These are phyloP conservation scores for Norana najaformis DNA, from an alignment of 2,888 invertebrate genomes.

Conservation along the genomic window DNA sequence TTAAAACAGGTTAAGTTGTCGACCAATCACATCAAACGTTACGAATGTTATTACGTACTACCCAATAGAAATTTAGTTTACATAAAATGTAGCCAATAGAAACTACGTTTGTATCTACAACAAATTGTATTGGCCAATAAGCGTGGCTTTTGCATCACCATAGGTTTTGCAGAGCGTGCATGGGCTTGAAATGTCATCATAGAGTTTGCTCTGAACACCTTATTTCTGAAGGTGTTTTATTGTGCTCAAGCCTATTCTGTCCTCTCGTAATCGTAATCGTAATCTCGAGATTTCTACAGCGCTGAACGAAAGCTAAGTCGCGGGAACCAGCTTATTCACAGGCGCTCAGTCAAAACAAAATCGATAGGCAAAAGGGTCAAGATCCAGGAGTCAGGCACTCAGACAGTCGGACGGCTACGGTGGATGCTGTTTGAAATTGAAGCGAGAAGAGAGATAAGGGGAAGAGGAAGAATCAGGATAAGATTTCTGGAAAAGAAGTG, in stretches of 20 bases:
- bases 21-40: background rate
- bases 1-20: constrained; percentile 7
- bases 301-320: too few relatives aligned
- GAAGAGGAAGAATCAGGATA: too few relatives aligned
- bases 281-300: too few relatives aligned
- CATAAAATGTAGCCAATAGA: background rate
- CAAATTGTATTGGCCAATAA: background rate
- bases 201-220: background rate
- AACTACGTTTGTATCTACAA: background rate
- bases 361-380: too few relatives aligned
- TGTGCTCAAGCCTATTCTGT: background rate
- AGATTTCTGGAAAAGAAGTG: too few relatives aligned
- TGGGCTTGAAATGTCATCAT: background rate
- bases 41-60: background rate
- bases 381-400: too few relatives aligned
- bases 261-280: too few relatives aligned
- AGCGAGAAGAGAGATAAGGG: too few relatives aligned
- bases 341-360: too few relatives aligned
- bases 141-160: background rate
- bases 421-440: too few relatives aligned
- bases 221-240: background rate
- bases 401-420: too few relatives aligned
- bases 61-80: background rate
- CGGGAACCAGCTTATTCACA: too few relatives aligned
- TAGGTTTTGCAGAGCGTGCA: background rate